Percentiles rank a stretch among this genome's conserved stretches.
Evolutionary conservation across 2,888 invertebrate species (phyloP).

Genomic region (Hipparchia semele): DNA sequence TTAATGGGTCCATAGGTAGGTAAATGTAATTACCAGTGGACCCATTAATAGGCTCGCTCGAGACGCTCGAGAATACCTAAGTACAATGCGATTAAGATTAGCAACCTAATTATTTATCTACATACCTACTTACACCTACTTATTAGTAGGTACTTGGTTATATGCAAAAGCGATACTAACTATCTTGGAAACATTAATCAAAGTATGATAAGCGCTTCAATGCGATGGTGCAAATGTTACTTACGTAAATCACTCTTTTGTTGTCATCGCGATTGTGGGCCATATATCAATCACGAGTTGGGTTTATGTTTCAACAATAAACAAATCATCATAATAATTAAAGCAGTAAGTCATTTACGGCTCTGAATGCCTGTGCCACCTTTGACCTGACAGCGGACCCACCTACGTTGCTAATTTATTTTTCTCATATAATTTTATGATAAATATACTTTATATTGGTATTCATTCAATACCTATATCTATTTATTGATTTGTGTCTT

Average conservation of each 20-base stretch:
- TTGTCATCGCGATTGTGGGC: conserved; percentile 40
- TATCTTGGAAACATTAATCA: conserved; percentile 71
- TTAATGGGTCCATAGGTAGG: too few species aligned
- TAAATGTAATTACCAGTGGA: too few species aligned
- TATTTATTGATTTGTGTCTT: neutral
- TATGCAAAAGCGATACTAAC: conserved; percentile 16
- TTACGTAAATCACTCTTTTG: conserved; percentile 65
- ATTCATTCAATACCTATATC: neutral
- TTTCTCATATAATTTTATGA: conserved; percentile 4
- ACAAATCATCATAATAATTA: conserved; percentile 37
- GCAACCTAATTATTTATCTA: too few species aligned
- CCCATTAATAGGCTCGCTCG: too few species aligned
- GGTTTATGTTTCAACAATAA: conserved; percentile 36
- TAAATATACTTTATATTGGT: neutral
- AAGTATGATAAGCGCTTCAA: conserved; percentile 65
- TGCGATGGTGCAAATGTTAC: conserved; percentile 63
- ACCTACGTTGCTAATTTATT: conserved; percentile 22
- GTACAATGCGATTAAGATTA: too few species aligned
- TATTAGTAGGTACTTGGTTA: neutral
- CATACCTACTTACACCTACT: too few species aligned
- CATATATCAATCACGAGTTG: conserved; percentile 45
- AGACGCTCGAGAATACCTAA: too few species aligned
- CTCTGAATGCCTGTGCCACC: conserved; percentile 22
- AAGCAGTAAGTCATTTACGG: conserved; percentile 31
- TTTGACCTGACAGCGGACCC: conserved; percentile 4